Conservation (phyloP, 2,888 invertebrate genomes). For the Torymus texanus region DNA sequence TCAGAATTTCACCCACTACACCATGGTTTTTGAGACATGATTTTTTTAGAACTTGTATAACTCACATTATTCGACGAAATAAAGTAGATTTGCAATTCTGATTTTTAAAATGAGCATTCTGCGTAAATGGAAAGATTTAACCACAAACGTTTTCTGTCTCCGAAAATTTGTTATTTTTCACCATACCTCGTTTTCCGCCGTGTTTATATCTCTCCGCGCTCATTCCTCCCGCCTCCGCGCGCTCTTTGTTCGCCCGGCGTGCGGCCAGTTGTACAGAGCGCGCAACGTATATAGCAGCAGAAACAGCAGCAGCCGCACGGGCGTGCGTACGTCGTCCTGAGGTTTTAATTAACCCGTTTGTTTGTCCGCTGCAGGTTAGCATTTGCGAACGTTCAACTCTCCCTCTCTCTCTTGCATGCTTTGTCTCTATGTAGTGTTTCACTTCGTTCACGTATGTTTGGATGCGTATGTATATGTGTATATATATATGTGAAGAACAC, state of each 20-base stretch:
- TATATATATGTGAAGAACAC: background rate
- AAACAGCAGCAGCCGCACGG: background rate
- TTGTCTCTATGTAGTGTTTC: background rate
- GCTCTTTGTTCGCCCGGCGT: constrained; percentile 26
- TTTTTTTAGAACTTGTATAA: no score
- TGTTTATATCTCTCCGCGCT: constrained; percentile 21
- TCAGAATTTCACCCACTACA: no score
- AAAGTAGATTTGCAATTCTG: no score
- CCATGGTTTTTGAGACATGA: no score
- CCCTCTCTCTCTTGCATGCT: background rate
- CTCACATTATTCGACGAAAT: no score
- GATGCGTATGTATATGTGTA: background rate
- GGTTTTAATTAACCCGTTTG: constrained; percentile 65
- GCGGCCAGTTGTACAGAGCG: no score
- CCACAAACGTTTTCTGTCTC: background rate
- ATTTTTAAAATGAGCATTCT: no score
- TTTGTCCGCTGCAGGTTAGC: constrained; percentile 57
- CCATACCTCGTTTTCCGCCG: background rate
- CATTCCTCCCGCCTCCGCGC: background rate
- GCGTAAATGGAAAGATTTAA: background rate
- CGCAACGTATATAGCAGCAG: no score
- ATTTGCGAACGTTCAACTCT: constrained; percentile 16
- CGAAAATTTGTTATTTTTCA: constrained; percentile 25
- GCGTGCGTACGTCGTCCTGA: constrained; percentile 13
- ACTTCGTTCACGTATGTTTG: constrained; percentile 7